A percentile compares a stretch with the other conserved stretches of the same genome.
Evolutionary conservation across 2,797 vertebrate species (phyloP).

Genomic region (Salmo trutta): DNA sequence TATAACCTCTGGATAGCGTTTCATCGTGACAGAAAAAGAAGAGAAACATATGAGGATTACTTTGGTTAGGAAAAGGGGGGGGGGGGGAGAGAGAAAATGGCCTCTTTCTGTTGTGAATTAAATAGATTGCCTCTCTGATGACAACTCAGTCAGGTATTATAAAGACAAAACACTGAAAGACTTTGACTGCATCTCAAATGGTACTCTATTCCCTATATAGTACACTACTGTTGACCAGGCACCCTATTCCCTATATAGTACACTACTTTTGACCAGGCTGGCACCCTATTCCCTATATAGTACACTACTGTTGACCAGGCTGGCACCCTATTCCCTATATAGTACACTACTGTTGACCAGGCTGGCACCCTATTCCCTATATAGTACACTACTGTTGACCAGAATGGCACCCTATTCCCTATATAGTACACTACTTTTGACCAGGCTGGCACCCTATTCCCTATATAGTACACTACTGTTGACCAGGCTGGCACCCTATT

Average conservation of each 20-base stretch:
- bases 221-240: conserved; percentile 12
- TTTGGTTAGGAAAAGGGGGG: conserved; percentile 7
- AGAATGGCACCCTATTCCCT: too few relatives aligned
- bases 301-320: too few relatives aligned
- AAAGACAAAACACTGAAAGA: conserved; percentile 35
- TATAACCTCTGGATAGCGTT: background rate
- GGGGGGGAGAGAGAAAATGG: background rate
- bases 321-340: too few relatives aligned
- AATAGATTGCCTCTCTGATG: conserved; percentile 13
- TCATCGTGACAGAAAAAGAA: conserved; percentile 2
- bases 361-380: background rate
- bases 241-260: too few relatives aligned
- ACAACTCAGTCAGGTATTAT: conserved; percentile 37
- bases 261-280: conserved; percentile 12
- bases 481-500: too few relatives aligned
- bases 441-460: too few relatives aligned
- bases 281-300: conserved; percentile 2
- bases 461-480: too few relatives aligned
- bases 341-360: background rate
- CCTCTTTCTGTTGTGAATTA: conserved; percentile 30
- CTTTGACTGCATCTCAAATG: too few relatives aligned
- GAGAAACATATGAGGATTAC: conserved; percentile 26
- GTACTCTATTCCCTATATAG: background rate
- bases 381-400: conserved; percentile 2
- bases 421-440: too few relatives aligned